Evolutionary conservation across 2,797 vertebrate species (phyloP), one percentile per base, ranked within the genome.

Genomic region (Sciaenops ocellatus): DNA sequence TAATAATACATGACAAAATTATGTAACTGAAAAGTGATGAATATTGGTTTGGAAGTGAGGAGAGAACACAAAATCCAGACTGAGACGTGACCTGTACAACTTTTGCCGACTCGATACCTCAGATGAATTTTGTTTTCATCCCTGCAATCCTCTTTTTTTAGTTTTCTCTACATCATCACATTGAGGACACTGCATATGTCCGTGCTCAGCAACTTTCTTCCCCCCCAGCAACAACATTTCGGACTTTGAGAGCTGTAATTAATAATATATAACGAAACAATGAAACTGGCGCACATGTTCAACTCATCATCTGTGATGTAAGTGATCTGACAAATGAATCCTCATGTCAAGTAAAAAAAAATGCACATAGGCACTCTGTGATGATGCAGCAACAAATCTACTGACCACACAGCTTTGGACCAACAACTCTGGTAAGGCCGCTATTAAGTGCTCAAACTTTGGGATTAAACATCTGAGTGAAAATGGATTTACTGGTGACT

Each of bases 81-180:
- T 20, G 30, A 30, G 4, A 41, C 26, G 26, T 50, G 41, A 70
- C 52, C 28, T 46, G 38, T 16, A 15, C 6, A 71, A 61, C 28
- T 41, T 68, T 26, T 10, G 22, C 59, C 51, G 38, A 26, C 52
- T 75, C 15, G 28, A 10, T 42, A 56, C 16, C 38, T 17, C n/a
- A 73, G 63, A 30, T 52, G 26, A 73, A 44, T 57, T 41, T 41
- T 64, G 22, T 38, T 66, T 62, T 47, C 18, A 18, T 54, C 44
- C 10, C 46, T 50, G 51, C 47, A 42, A 7, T 65, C 30, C 12
- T 18, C 34, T 38, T 38, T 30, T 62, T 63, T 30, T 42, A 46
- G 17, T 59, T 84, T 80, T 50, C 55, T 70, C 50, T 72, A 38
- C 59, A 69, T 83, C 80, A 69, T 69, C 74, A 73, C 10, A 84